Evolutionary conservation across 2,888 invertebrate species (phyloP).

Genomic region (Elmis aenea): DNA sequence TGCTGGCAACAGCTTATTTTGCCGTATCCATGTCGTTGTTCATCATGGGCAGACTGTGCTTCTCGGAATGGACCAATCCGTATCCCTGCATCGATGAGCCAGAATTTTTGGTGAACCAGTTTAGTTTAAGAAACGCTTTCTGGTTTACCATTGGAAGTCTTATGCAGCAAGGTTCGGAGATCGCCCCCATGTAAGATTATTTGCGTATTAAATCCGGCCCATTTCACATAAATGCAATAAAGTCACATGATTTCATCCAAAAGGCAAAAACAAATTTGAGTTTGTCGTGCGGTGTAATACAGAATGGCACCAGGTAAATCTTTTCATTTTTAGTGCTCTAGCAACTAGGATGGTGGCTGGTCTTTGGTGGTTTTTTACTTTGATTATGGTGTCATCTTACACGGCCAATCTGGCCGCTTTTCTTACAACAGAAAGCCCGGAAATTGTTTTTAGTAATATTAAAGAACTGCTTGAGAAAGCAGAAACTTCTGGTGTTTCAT

Average conservation of each 20-base stretch:
- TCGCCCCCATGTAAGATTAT: conserved; percentile 68
- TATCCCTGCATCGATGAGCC: conserved; percentile 58
- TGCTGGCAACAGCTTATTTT: conserved; percentile 60
- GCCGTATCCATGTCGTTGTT: conserved; percentile 59
- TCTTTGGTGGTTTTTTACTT: conserved; percentile 86
- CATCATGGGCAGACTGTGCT: conserved; percentile 55
- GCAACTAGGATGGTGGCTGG: conserved; percentile 86
- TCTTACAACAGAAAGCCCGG: conserved; percentile 73
- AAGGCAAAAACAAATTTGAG: no score
- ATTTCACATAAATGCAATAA: no score
- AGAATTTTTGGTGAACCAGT: conserved; percentile 58
- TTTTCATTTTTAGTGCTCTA: conserved; percentile 72
- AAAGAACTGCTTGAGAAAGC: conserved; percentile 76
- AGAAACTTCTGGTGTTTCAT: conserved; percentile 74
- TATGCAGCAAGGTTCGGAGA: conserved; percentile 61
- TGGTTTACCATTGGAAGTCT: conserved; percentile 65
- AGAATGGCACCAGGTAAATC: no score
- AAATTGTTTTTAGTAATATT: conserved; percentile 68
- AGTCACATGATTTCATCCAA: no score
- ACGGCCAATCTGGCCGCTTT: conserved; percentile 90
- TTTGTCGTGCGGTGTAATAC: no score
- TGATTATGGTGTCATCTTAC: conserved; percentile 83
- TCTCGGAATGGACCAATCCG: conserved; percentile 63
- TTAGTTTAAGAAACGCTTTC: conserved; percentile 57
- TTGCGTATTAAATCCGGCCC: no score